These are phyloP conservation scores for Acleris literana DNA, from an alignment of 2,888 invertebrate genomes.

Conservation along the genomic window DNA sequence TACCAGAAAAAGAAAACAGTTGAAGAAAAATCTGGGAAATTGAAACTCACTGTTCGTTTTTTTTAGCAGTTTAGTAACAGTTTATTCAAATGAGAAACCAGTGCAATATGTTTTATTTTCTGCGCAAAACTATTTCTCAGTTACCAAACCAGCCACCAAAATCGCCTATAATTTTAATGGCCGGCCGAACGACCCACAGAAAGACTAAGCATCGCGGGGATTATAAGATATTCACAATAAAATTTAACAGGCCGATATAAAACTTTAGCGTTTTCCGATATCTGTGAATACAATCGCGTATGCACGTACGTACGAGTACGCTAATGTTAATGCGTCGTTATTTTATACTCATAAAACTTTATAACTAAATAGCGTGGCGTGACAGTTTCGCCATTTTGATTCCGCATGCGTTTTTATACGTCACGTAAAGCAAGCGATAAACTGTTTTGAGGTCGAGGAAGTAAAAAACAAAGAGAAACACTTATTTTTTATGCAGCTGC, in stretches of 20 bases:
- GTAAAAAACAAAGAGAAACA: too few species aligned
- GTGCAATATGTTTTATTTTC: too few species aligned
- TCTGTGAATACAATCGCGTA: slow-evolving; percentile 38
- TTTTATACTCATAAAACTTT: slow-evolving; percentile 16
- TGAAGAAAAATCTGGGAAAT: too few species aligned
- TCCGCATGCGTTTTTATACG: neutral
- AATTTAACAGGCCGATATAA: slow-evolving; percentile 61
- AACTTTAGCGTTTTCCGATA: slow-evolving; percentile 65
- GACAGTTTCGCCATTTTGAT: slow-evolving; percentile 12
- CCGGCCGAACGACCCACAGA: slow-evolving; percentile 10
- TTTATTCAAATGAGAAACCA: too few species aligned
- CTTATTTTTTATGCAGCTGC: too few species aligned
- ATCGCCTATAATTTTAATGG: slow-evolving; percentile 24
- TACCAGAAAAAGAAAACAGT: too few species aligned
- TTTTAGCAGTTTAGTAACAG: too few species aligned
- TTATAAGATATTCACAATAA: slow-evolving; percentile 61
- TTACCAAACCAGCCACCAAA: neutral
- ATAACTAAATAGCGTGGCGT: slow-evolving; percentile 30
- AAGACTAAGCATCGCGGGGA: slow-evolving; percentile 43
- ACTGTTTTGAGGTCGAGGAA: too few species aligned
- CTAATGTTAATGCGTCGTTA: slow-evolving; percentile 21
- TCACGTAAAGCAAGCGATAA: too few species aligned
- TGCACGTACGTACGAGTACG: slow-evolving; percentile 19
- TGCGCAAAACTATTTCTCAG: too few species aligned
- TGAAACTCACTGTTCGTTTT: too few species aligned